A percentile compares a stretch with the other conserved stretches of the same genome.
These are phyloP conservation scores for Mystacornis crossleyi DNA, from an alignment of 2,113 vertebrate species.

Conservation along the genomic window DNA sequence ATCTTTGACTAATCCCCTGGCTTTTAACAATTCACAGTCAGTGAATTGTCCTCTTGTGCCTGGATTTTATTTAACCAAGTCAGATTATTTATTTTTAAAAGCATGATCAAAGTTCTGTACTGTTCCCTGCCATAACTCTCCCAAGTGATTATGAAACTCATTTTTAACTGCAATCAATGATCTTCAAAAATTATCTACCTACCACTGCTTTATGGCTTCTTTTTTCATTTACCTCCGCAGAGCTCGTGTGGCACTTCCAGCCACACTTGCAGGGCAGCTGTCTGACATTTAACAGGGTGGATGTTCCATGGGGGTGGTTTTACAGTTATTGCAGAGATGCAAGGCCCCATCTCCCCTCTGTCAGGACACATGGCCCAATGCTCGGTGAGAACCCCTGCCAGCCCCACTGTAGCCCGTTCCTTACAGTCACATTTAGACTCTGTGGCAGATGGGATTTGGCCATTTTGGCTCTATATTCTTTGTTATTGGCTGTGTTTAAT, in stretches of 20 bases:
- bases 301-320: not conserved
- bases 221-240: not conserved
- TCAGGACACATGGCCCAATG: rapidly evolving
- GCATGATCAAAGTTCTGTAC: not conserved
- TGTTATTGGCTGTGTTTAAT: not conserved
- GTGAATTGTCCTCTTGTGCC: not conserved
- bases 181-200: not conserved
- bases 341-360: not conserved
- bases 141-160: not conserved
- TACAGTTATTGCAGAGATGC: not conserved
- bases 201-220: not conserved
- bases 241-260: not conserved
- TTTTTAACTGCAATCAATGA: not conserved
- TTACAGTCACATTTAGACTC: not conserved
- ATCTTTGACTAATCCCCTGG: not conserved
- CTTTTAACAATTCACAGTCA: constrained; percentile 1
- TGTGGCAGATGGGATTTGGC: not conserved
- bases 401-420: rapidly evolving
- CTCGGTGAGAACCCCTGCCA: not conserved
- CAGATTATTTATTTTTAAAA: constrained; percentile 42
- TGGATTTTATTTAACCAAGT: constrained; percentile 36
- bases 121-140: not conserved
- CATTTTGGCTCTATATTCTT: not conserved
- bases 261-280: not conserved
- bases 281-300: not conserved